Percentiles rank a stretch among this genome's conserved stretches.
Conservation (phyloP, 1,140 invertebrate genomes). For the Venustaconcha ellipsiformis region DNA sequence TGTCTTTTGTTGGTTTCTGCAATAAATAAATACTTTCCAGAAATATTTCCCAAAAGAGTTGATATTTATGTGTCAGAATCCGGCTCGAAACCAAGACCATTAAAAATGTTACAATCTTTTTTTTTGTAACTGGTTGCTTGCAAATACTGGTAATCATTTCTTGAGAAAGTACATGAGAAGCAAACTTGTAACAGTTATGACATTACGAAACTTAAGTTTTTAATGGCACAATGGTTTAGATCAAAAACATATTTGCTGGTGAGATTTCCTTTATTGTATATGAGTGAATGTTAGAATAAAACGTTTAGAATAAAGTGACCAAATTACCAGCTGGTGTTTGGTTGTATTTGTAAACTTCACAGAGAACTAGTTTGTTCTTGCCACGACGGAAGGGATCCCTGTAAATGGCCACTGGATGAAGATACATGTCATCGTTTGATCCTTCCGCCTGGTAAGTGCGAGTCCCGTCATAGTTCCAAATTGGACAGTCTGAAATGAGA, state of each 20-base stretch:
- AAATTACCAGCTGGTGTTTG: constrained; percentile 77
- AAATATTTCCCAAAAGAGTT: too few species aligned
- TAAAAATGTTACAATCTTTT: neutral
- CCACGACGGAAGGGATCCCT: constrained; percentile 88
- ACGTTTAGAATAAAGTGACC: neutral
- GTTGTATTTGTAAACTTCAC: constrained; percentile 82
- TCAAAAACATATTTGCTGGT: neutral
- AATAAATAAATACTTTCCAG: neutral
- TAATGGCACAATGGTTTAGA: neutral
- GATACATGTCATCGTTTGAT: constrained; percentile 84
- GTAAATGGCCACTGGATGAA: constrained; percentile 88
- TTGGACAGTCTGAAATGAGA: constrained; percentile 79
- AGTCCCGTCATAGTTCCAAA: constrained; percentile 97
- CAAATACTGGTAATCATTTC: neutral
- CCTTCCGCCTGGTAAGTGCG: constrained; percentile 73
- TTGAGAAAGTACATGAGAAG: neutral
- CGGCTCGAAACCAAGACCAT: neutral
- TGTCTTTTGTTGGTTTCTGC: constrained; percentile 81
- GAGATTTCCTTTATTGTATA: too few species aligned
- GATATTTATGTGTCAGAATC: neutral
- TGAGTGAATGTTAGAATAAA: too few species aligned
- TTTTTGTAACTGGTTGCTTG: neutral
- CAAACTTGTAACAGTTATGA: neutral
- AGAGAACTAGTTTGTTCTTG: constrained; percentile 91
- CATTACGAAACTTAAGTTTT: too few species aligned